Conservation (phyloP, 2,888 invertebrate genomes). For the Sinelater perroti region DNA sequence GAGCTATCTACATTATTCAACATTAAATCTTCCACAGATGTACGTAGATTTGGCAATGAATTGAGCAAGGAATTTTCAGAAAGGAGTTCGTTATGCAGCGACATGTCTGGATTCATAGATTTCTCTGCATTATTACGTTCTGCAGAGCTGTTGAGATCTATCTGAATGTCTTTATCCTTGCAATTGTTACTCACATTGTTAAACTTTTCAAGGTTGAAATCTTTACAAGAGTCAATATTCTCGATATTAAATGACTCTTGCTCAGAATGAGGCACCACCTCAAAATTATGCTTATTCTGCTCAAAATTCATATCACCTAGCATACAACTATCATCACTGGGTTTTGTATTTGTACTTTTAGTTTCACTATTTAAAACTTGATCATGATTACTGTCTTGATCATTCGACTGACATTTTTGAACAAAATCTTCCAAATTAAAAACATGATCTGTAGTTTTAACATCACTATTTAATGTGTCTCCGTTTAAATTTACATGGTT, state of each 20-base stretch:
- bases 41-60: slow-evolving; percentile 46
- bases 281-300: slow-evolving; percentile 1
- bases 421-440: slow-evolving; percentile 9
- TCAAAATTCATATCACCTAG: slow-evolving; percentile 9
- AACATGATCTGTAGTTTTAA: not conserved
- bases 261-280: too few species aligned
- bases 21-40: slow-evolving; percentile 54
- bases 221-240: slow-evolving; percentile 2
- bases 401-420: not conserved
- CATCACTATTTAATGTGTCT: not conserved
- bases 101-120: slow-evolving; percentile 29
- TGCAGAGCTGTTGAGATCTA: not conserved
- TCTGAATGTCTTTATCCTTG: not conserved
- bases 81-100: slow-evolving; percentile 46
- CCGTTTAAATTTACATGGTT: not conserved
- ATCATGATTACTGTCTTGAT: not conserved
- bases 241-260: too few species aligned
- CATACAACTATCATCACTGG: not conserved
- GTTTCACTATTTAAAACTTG: not conserved
- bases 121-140: not conserved
- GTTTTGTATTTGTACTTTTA: not conserved
- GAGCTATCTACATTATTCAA: slow-evolving; percentile 51
- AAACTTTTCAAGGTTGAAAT: slow-evolving; percentile 16
- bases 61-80: slow-evolving; percentile 49
- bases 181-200: slow-evolving; percentile 7